Evolutionary conservation across 2,113 vertebrate species (phyloP), one percentile per base, ranked within the genome.

Genomic region (Ctenomys sociabilis): DNA sequence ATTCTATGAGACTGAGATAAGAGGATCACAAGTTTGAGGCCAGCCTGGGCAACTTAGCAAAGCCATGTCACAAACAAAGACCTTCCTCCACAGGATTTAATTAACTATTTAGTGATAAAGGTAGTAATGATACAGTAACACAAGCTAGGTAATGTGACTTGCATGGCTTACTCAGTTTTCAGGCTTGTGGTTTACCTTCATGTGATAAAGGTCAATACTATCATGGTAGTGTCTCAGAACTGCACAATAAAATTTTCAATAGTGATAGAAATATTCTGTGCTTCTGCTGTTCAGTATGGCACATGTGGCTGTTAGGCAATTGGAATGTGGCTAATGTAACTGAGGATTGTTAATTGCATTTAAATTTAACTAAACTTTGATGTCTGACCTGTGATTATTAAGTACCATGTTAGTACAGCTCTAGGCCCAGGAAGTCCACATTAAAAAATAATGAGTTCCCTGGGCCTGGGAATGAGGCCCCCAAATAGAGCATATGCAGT

Each of bases 71-170:
- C 37, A 75, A 75, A 37, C 35, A 40, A 73, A 75, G 1, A 12
- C n/a, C 35, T 86, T 72, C 52, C 54, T 17, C 77, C 24, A 22
- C 19, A 54, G 24, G 28, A 54, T 28, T 93, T 91, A 64, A 35
- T 43, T 88, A 81, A 66, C 80, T 87, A 66, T 49, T 94, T 78
- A 32, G 12, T 91, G 24, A 88, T 70, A 68, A 95, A 95, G 45
- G 70, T 88, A 68, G 30, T 89, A 54, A 66, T 73, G 24, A 40
- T 37, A 49, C 43, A 86, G 59, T 40, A 93, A 90, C 68, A 54
- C 88, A 88, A 88, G 22, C 64, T 95, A 80, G 78, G 37, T 85
- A 72, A 84, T 59, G 21, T 43, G 17, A 85, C 35, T 61, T 86
- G 3, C 49, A 66, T 35, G 21, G 19, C 52, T 87, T 90, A 83